Conservation (phyloP, 2,797 vertebrate genomes). For the Chaetophractus vellerosus region DNA sequence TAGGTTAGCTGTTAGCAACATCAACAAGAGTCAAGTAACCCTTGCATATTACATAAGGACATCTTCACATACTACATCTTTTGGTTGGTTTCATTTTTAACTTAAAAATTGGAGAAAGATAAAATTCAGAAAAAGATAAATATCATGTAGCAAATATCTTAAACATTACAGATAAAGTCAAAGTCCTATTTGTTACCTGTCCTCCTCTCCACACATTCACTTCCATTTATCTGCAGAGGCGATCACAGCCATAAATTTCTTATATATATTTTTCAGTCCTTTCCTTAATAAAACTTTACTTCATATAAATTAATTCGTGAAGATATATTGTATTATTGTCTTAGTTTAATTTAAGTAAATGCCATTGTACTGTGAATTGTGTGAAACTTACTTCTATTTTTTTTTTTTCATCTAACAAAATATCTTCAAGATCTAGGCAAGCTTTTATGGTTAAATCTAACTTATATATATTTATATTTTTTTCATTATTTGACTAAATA, state of each 20-base stretch:
- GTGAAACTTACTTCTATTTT: background rate
- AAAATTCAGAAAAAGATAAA: background rate
- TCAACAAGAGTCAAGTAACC: background rate
- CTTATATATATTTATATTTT: no score
- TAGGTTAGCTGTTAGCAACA: background rate
- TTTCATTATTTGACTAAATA: background rate
- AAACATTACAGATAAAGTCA: no score
- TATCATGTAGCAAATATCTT: background rate
- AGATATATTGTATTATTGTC: background rate
- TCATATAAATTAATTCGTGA: background rate
- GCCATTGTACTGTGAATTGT: background rate
- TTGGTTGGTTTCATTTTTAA: background rate
- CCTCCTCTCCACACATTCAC: background rate
- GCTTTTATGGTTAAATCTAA: background rate
- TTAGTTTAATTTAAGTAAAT: background rate
- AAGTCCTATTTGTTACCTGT: background rate
- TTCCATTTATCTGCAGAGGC: background rate
- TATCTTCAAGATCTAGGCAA: background rate
- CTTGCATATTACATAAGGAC: background rate
- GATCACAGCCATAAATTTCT: background rate
- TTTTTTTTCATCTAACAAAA: background rate
- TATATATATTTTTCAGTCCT: background rate
- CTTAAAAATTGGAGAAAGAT: background rate
- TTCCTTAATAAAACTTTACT: background rate
- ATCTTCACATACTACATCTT: background rate